Evolutionary conservation across 2,113 vertebrate genomes (phyloP).

Genomic region (Xenopus borealis): DNA sequence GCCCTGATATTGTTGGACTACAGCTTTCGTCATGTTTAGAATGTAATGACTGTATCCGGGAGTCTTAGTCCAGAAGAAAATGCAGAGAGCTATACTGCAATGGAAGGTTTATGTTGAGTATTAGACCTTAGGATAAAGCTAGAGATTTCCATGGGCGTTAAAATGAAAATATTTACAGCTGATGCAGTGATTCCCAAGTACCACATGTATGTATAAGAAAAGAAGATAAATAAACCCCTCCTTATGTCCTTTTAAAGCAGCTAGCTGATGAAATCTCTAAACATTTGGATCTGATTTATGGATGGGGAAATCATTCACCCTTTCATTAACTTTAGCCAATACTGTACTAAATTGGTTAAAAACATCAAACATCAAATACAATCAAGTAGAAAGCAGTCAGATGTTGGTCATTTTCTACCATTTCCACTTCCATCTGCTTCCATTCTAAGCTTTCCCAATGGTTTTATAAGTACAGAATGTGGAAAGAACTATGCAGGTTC

Average conservation of each 20-base stretch:
- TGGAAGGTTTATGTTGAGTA: no score
- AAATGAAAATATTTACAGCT: not conserved
- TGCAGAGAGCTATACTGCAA: no score
- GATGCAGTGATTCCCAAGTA: not conserved
- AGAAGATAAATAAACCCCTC: conserved; percentile 15
- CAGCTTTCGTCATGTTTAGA: no score
- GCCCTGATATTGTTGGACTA: no score
- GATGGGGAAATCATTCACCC: conserved; percentile 35
- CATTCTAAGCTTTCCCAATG: conserved; percentile 24
- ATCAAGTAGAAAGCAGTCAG: conserved; percentile 37
- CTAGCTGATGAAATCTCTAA: conserved; percentile 4
- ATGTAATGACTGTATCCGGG: no score
- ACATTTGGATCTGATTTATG: conserved; percentile 44
- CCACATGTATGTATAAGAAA: not conserved
- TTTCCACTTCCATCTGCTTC: conserved; percentile 43
- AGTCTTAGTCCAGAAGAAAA: no score
- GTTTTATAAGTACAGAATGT: conserved; percentile 7
- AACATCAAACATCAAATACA: conserved; percentile 43
- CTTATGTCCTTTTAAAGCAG: conserved; percentile 12
- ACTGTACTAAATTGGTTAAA: conserved; percentile 32
- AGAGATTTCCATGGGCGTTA: not conserved
- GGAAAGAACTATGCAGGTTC: not conserved
- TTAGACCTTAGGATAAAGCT: no score
- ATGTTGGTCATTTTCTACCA: conserved; percentile 42
- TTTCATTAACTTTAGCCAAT: conserved; percentile 42